Conservation (phyloP, 2,113 vertebrate species). For the Furnarius figulus region DNA sequence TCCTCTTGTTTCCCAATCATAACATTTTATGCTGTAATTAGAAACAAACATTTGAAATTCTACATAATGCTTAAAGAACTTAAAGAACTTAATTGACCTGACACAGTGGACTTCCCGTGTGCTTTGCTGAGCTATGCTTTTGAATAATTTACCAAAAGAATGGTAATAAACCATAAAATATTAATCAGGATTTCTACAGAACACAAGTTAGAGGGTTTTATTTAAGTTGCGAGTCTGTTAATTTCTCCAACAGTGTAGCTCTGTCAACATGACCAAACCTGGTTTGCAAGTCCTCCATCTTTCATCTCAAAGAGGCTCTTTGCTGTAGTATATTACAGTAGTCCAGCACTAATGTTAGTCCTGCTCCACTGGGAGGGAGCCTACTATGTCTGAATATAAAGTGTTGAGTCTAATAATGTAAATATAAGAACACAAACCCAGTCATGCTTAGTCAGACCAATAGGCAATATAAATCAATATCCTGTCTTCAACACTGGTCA, state of each 20-base stretch:
- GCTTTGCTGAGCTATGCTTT: constrained; percentile 2
- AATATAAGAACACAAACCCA: neutral
- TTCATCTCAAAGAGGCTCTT: neutral
- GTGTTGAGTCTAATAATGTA: neutral
- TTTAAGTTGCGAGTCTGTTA: neutral
- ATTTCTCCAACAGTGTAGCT: constrained; percentile 21
- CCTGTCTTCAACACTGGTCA: neutral
- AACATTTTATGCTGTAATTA: neutral
- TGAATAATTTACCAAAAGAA: constrained; percentile 67
- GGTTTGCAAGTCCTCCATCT: rapidly evolving
- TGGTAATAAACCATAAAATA: constrained; percentile 65
- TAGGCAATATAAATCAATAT: neutral
- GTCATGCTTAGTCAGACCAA: neutral
- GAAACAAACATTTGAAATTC: constrained; percentile 38
- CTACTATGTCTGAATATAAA: neutral
- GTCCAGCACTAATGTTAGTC: neutral
- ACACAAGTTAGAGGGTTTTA: neutral
- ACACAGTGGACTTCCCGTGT: constrained; percentile 34
- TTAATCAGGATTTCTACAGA: constrained; percentile 45
- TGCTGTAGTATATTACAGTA: neutral
- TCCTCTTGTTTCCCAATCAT: neutral
- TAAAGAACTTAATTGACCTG: constrained; percentile 70
- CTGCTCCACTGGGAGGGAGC: neutral
- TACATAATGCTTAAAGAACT: constrained; percentile 6
- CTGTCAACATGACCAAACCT: neutral